Evolutionary conservation across 2,888 invertebrate species (phyloP).

Genomic region (Scaptomyza flava): DNA sequence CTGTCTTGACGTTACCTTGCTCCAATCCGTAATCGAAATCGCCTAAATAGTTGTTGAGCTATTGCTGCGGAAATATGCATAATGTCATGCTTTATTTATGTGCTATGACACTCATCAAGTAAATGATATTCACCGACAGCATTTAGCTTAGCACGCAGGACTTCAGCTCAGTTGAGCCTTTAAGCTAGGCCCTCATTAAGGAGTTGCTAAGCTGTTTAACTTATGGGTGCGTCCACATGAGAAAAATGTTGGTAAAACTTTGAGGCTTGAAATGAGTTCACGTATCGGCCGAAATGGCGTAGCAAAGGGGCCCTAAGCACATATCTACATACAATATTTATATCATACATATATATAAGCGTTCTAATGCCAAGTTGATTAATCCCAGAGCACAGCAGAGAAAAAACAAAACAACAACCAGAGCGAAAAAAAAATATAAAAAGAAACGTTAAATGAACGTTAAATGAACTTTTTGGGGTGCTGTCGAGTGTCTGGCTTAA

Average conservation of each 20-base stretch:
- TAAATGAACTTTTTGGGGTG: conserved; percentile 36
- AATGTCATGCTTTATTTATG: too few relatives aligned
- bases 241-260: conserved; percentile 32
- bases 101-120: too few relatives aligned
- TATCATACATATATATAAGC: conserved; percentile 20
- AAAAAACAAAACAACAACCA: conserved; percentile 2
- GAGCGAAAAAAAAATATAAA: not conserved
- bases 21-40: not conserved
- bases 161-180: conserved; percentile 14
- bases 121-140: too few relatives aligned
- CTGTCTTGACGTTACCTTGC: not conserved
- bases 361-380: conserved; percentile 54
- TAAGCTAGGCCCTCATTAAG: conserved; percentile 14
- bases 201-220: conserved; percentile 39
- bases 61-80: too few relatives aligned
- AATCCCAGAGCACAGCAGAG: conserved; percentile 23
- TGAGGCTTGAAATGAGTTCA: conserved; percentile 51
- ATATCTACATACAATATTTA: conserved; percentile 6
- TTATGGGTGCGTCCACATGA: conserved; percentile 1
- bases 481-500: conserved; percentile 50
- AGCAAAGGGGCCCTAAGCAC: conserved; percentile 19
- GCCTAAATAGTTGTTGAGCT: not conserved
- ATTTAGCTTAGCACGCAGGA: conserved; percentile 10
- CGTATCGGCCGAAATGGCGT: conserved; percentile 36
- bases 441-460: not conserved